Evolutionary conservation across 1,140 invertebrate species (phyloP).

Genomic region (Sitobion miscanthi): DNA sequence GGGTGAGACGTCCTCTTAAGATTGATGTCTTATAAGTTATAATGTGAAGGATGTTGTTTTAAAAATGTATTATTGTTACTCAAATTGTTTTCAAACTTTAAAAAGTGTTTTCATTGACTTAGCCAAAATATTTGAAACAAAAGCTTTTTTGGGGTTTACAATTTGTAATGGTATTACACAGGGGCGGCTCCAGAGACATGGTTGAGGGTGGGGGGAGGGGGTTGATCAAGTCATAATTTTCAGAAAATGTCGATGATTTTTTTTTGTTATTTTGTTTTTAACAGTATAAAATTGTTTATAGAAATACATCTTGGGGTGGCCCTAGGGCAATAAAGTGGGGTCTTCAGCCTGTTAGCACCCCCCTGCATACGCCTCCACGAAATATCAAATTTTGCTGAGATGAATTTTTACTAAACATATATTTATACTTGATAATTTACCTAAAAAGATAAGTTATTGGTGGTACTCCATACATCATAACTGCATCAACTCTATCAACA

Average conservation of each 20-base stretch:
- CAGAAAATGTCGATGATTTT: too few relatives aligned
- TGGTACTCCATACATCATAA: constrained; percentile 70
- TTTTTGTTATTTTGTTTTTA: too few relatives aligned
- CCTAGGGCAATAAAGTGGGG: too few relatives aligned
- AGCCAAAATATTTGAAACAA: too few relatives aligned
- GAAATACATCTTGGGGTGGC: too few relatives aligned
- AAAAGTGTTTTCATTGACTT: neutral
- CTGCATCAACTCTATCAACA: constrained; percentile 74
- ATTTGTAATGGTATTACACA: neutral
- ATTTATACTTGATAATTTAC: constrained; percentile 58
- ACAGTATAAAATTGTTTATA: too few relatives aligned
- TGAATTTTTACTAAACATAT: neutral
- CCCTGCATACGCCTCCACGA: neutral
- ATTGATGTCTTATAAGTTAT: too few relatives aligned
- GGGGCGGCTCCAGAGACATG: too few relatives aligned
- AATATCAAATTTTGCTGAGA: neutral
- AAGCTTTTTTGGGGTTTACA: neutral
- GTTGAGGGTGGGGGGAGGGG: too few relatives aligned
- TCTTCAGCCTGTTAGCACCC: too few relatives aligned
- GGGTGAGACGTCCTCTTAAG: too few relatives aligned
- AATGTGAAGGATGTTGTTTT: neutral
- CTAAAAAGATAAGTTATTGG: constrained; percentile 67
- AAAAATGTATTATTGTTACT: neutral
- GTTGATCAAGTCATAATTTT: too few relatives aligned
- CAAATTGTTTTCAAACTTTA: neutral